These are phyloP conservation scores for Trematomus bernacchii DNA, from an alignment of 2,797 vertebrate species.

Conservation along the genomic window DNA sequence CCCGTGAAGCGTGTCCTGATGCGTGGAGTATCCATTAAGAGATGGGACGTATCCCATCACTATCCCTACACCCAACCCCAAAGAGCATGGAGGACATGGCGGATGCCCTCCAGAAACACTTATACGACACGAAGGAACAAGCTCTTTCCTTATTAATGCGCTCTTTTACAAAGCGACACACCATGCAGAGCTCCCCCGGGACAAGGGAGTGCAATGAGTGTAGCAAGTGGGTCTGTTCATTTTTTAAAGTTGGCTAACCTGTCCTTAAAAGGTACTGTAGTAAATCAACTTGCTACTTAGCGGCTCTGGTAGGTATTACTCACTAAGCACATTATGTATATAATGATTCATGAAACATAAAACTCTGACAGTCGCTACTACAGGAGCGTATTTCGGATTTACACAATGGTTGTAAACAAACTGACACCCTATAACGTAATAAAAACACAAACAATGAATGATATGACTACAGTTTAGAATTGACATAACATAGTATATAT, in stretches of 20 bases:
- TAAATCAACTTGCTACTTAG: slow-evolving; percentile 72
- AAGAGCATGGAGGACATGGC: slow-evolving; percentile 66
- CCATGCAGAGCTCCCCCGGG: slow-evolving; percentile 61
- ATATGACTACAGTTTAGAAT: background rate
- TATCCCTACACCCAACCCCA: slow-evolving; percentile 54
- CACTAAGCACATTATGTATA: slow-evolving; percentile 52
- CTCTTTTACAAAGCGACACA: slow-evolving; percentile 76
- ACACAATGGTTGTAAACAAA: background rate
- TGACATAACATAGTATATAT: background rate
- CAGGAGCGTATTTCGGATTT: slow-evolving; percentile 16
- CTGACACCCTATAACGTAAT: background rate
- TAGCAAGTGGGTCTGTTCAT: slow-evolving; percentile 65
- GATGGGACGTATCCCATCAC: slow-evolving; percentile 60
- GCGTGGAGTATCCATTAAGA: slow-evolving; percentile 70
- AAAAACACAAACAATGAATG: background rate
- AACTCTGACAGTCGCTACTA: slow-evolving; percentile 19
- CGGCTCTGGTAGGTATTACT: slow-evolving; percentile 50
- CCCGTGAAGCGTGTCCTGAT: slow-evolving; percentile 49
- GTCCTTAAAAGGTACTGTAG: slow-evolving; percentile 66
- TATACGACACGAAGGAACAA: slow-evolving; percentile 73
- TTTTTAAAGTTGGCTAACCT: slow-evolving; percentile 73
- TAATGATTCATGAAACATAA: slow-evolving; percentile 51
- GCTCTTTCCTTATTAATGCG: slow-evolving; percentile 80
- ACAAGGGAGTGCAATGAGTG: slow-evolving; percentile 66
- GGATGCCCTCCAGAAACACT: slow-evolving; percentile 79